Conservation (phyloP, 1,140 invertebrate species). For the Magallana ariakensis region DNA sequence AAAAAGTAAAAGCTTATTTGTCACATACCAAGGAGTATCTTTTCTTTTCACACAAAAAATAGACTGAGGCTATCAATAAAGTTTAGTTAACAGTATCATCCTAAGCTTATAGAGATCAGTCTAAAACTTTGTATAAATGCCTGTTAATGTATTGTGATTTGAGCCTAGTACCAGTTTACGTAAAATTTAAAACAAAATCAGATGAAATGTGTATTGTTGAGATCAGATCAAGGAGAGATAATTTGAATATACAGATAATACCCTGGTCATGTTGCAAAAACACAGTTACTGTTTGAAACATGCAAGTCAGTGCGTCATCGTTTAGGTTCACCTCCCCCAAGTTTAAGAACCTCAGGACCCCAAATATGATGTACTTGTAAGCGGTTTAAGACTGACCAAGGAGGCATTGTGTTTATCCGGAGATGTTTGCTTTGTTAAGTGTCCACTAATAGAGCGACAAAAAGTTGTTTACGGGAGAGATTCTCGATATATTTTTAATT, state of each 20-base stretch:
- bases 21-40: too few species aligned
- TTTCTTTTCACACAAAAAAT: too few species aligned
- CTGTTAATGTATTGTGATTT: neutral
- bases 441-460: neutral
- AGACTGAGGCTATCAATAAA: too few species aligned
- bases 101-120: too few species aligned
- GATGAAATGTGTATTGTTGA: neutral
- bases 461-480: neutral
- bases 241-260: neutral
- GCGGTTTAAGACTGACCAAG: neutral
- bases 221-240: neutral
- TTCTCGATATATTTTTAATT: slow-evolving; percentile 1
- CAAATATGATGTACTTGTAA: neutral
- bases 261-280: neutral
- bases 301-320: neutral
- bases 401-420: slow-evolving; percentile 5
- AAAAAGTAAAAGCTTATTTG: too few species aligned
- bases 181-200: neutral
- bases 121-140: neutral
- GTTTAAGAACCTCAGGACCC: neutral
- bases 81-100: too few species aligned
- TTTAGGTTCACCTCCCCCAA: neutral
- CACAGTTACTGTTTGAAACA: neutral
- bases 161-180: neutral
- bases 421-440: slow-evolving; percentile 33